Conservation (phyloP, 2,113 vertebrate genomes). For the Dasyornis broadbenti region DNA sequence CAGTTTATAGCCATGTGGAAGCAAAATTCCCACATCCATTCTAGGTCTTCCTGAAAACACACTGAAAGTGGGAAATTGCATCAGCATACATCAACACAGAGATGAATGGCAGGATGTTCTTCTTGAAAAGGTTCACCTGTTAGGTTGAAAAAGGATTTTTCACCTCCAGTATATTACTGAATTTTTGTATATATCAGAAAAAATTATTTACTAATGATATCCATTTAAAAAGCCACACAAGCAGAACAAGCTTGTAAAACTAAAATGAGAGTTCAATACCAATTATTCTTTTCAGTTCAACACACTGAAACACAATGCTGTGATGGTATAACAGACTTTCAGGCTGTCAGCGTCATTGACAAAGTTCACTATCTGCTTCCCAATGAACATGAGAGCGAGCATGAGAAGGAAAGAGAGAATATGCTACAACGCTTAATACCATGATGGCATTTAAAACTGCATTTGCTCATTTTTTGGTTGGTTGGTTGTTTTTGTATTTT, state of each 20-base stretch:
- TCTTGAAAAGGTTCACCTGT: not conserved
- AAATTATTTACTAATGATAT: not conserved
- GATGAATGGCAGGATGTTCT: not conserved
- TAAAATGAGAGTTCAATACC: not conserved
- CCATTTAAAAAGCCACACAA: not conserved
- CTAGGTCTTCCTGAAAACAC: not conserved
- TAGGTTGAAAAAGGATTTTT: not conserved
- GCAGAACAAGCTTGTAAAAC: not conserved
- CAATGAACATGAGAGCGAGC: not conserved
- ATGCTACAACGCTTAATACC: not conserved
- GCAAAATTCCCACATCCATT: not conserved
- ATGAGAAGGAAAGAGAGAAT: not conserved
- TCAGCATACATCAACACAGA: not conserved
- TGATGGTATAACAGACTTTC: not conserved
- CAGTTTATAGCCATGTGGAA: fast-evolving
- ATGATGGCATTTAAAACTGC: not conserved
- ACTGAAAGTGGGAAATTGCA: not conserved
- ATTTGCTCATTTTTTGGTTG: not conserved
- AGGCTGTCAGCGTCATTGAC: not conserved
- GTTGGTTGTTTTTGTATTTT: not conserved
- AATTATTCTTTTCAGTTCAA: not conserved
- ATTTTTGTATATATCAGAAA: not conserved
- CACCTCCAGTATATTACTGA: not conserved
- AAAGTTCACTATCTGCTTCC: not conserved
- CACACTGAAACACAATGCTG: not conserved